phyloP scores from a whole-genome alignment of 2,113 vertebrate species.

The Tichodroma muraria region DNA sequence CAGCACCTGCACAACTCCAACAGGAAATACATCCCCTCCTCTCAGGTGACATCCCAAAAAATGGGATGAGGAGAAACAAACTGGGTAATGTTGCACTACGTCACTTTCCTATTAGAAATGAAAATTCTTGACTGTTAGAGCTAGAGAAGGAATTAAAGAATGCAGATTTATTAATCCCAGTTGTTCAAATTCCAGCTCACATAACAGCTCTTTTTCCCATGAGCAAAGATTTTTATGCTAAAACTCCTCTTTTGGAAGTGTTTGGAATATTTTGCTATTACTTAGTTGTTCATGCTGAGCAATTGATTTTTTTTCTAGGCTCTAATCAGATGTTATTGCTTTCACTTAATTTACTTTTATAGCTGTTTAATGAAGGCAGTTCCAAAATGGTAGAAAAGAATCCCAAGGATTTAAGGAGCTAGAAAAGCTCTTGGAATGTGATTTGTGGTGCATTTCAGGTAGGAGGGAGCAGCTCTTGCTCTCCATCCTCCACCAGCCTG shows the following conservation, averaged over 20 bases:
- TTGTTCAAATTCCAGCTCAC: not conserved
- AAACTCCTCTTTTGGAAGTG: not conserved
- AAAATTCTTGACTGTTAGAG: not conserved
- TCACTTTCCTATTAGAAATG: not conserved
- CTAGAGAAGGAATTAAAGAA: not conserved
- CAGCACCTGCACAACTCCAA: not conserved
- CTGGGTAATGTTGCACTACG: accelerated
- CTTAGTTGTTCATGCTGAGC: not conserved
- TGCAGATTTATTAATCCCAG: conserved; percentile 6
- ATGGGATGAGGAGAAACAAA: not conserved
- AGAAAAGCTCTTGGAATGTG: not conserved
- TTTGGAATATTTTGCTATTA: conserved; percentile 27
- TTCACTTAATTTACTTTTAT: conserved; percentile 44
- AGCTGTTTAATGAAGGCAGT: conserved; percentile 15
- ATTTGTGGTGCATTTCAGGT: not conserved
- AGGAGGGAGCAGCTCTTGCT: not conserved
- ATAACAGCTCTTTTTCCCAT: not conserved
- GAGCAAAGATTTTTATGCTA: not conserved
- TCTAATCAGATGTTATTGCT: conserved; percentile 37
- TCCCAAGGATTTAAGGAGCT: not conserved
- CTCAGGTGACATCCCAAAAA: not conserved
- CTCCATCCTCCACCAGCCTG: not conserved
- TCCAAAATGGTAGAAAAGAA: not conserved
- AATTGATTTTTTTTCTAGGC: conserved; percentile 27
- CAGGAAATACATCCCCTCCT: not conserved